Base-by-base conservation (phyloP, 2,797 vertebrate species). In the Microctenopoma lineatum region DNA sequence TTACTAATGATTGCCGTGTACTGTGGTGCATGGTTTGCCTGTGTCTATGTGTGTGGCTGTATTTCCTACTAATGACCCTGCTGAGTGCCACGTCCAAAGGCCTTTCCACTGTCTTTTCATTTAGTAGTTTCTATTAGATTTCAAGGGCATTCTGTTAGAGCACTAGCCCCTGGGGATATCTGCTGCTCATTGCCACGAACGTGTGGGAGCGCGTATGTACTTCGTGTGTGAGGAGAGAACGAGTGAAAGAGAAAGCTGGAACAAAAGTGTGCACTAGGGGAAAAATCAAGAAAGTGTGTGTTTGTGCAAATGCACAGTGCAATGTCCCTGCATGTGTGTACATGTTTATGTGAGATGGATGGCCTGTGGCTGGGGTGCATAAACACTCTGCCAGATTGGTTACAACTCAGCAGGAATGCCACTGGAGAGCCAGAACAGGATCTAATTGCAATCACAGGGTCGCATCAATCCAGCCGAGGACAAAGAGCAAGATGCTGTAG, bases 371-470 rank as follows among this genome's bases (percentile, higher is more conserved):
- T 75, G 64, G 68, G 66, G 67, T 36, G 61, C 84, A 92, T 93
- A 93, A 90, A 91, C 84, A 88, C 84, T 82, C 80, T 86, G 87
- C 82, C 86, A 92, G 86, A 91, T 80, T 86, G 89, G 86, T 87
- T 88, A 85, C 85, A 87, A 88, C 84, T 91, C 90, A 92, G 90
- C 81, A 46, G 84, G 81, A 88, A 89, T 80, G 85, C 76, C 77
- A 75, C 81, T 65, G 83, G 84, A 90, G 84, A 89, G 84, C 81
- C 66, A 71, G 84, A 91, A 84, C 83, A 4, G 70, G 81, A 81
- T 87, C 90, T 92, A 91, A 94, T 92, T 92, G 91, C 89, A 90
- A 93, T 93, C 85, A 85, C 84, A 75, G 66, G 77, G 66, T 75
- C 59, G 77, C 84, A 66, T 77, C 52, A 18, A 64, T 79, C 81